These are phyloP conservation scores for Butorides virescens DNA, from an alignment of 2,113 vertebrate species.

Conservation along the genomic window DNA sequence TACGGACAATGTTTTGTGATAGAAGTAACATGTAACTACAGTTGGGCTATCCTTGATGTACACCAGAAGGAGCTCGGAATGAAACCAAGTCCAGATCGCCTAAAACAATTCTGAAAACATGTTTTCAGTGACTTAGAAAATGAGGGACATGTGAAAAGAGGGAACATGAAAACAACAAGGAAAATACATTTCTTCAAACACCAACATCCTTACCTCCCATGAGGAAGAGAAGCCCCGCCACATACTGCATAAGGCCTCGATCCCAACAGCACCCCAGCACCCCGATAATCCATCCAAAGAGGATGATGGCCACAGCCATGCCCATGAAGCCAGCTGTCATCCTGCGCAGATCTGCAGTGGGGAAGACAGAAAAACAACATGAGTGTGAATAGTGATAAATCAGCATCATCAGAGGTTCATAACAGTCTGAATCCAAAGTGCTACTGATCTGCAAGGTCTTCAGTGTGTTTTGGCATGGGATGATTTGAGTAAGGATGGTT, in stretches of 20 bases:
- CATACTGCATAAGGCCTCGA: constrained; percentile 98
- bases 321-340: constrained; percentile 99
- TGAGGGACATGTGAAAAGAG: not conserved
- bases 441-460: not conserved
- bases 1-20: not conserved
- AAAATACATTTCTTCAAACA: not conserved
- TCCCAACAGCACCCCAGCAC: constrained; percentile 98
- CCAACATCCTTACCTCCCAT: constrained; percentile 90
- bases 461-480: not conserved
- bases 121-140: not conserved
- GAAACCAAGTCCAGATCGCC: not conserved
- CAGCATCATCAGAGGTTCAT: not conserved
- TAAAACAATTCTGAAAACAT: not conserved
- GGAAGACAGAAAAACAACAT: not conserved
- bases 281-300: constrained; percentile 96
- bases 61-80: not conserved
- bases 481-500: not conserved
- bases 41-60: not conserved
- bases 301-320: constrained; percentile 98
- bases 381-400: not conserved
- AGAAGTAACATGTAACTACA: not conserved
- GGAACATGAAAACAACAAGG: not conserved
- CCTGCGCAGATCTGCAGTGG: constrained; percentile 86
- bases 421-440: not conserved
- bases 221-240: constrained; percentile 96